A percentile compares a stretch with the other conserved stretches of the same genome.
These are phyloP conservation scores for Pantala flavescens DNA, from an alignment of 1,140 invertebrate species.

Conservation along the genomic window DNA sequence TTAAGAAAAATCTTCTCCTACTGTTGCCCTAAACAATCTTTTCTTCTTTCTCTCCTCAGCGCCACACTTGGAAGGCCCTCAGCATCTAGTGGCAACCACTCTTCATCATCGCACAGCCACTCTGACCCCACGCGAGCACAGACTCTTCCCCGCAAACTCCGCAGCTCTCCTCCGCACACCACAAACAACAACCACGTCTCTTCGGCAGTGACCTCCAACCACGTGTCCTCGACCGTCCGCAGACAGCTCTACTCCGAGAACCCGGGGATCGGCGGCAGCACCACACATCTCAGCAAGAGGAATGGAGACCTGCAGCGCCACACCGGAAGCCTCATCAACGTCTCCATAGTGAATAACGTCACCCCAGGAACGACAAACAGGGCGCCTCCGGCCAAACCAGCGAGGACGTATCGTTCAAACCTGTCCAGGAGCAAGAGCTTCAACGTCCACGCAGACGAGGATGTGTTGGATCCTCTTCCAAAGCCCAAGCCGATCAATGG, in stretches of 20 bases:
- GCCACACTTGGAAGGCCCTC: conserved; percentile 45
- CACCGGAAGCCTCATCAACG: conserved; percentile 59
- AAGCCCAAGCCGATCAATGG: conserved; percentile 33
- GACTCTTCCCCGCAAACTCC: conserved; percentile 62
- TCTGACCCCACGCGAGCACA: conserved; percentile 40
- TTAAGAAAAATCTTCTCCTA: too few species aligned
- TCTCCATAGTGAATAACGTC: conserved; percentile 57
- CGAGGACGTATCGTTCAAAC: conserved; percentile 58
- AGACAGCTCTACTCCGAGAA: not conserved
- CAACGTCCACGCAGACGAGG: conserved; percentile 54
- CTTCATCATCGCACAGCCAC: not conserved
- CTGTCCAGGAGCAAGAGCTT: conserved; percentile 74
- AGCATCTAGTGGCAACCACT: not conserved
- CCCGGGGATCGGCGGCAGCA: conserved; percentile 24
- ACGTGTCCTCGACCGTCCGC: not conserved
- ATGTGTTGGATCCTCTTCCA: conserved; percentile 25
- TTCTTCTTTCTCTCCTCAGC: not conserved
- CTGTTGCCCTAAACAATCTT: not conserved
- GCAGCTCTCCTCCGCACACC: conserved; percentile 28
- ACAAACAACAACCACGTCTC: conserved; percentile 43
- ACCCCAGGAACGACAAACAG: conserved; percentile 24
- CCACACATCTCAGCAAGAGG: conserved; percentile 39
- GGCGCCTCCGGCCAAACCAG: conserved; percentile 53
- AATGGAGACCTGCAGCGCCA: conserved; percentile 32
- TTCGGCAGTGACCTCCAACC: too few species aligned